Percentiles rank a stretch among this genome's conserved stretches.
Evolutionary conservation across 2,888 invertebrate species (phyloP).

Genomic region (Odontothrips loti): DNA sequence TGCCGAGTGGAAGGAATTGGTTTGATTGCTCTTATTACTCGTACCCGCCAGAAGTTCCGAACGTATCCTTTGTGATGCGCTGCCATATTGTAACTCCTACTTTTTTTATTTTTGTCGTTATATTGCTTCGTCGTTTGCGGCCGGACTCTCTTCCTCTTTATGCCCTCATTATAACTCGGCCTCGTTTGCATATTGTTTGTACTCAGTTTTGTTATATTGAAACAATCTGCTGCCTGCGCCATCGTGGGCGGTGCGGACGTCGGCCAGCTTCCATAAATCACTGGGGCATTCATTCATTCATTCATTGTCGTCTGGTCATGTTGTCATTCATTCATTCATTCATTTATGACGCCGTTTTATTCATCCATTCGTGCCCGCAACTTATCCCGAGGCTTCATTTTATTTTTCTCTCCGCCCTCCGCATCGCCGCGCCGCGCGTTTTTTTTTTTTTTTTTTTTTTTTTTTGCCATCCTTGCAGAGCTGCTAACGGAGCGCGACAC

Average conservation of each 20-base stretch:
- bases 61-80: neutral
- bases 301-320: neutral
- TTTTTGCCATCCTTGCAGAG: too few relatives aligned
- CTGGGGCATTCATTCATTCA: neutral
- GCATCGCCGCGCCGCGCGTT: too few relatives aligned
- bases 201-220: neutral
- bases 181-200: neutral
- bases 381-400: too few relatives aligned
- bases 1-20: conserved; percentile 16
- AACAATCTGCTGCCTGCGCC: too few relatives aligned
- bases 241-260: neutral
- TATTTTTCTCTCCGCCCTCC: too few relatives aligned
- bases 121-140: neutral
- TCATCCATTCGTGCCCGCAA: too few relatives aligned
- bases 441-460: too few relatives aligned
- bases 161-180: neutral
- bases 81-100: neutral
- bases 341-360: too few relatives aligned
- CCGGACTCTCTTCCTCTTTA: neutral
- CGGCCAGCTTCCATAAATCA: neutral
- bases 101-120: neutral
- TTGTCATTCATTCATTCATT: too few relatives aligned
- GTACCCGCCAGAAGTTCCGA: neutral
- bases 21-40: conserved; percentile 21
- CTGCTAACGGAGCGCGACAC: neutral